phyloP scores from a whole-genome alignment of 2,797 vertebrate genomes.

The Rhincodon typus region DNA sequence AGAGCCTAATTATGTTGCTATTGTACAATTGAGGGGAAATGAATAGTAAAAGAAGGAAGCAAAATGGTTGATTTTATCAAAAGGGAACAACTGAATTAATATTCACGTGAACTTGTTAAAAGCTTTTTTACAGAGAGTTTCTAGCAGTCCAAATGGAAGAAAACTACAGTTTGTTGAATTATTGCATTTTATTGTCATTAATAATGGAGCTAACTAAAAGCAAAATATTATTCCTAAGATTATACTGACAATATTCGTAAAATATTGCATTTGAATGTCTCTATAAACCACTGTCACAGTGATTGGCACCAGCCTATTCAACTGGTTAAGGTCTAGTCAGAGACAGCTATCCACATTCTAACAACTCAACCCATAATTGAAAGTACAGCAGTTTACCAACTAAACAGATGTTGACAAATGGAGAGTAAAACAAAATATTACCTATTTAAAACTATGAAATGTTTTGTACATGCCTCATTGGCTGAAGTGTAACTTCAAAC shows the following conservation, averaged over 20 bases:
- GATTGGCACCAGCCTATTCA: conserved; percentile 58
- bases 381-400: conserved; percentile 49
- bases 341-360: conserved; percentile 57
- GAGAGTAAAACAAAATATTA: not conserved
- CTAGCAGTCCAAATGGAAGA: not conserved
- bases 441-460: not conserved
- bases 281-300: conserved; percentile 54
- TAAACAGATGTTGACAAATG: not conserved
- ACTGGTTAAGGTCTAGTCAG: conserved; percentile 53
- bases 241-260: not conserved
- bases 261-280: conserved; percentile 50
- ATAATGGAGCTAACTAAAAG: too few species aligned
- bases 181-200: not conserved
- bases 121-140: conserved; percentile 7
- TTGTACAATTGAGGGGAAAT: not conserved
- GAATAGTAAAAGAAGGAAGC: not conserved
- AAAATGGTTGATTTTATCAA: not conserved
- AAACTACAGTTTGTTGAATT: not conserved
- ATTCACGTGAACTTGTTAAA: not conserved
- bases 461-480: not conserved
- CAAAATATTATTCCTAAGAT: not conserved
- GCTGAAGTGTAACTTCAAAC: not conserved
- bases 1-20: not conserved
- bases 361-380: conserved; percentile 58
- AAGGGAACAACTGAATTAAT: not conserved